These are phyloP conservation scores for Drosophila lacicola DNA, from an alignment of 2,888 invertebrate species.

Conservation along the genomic window DNA sequence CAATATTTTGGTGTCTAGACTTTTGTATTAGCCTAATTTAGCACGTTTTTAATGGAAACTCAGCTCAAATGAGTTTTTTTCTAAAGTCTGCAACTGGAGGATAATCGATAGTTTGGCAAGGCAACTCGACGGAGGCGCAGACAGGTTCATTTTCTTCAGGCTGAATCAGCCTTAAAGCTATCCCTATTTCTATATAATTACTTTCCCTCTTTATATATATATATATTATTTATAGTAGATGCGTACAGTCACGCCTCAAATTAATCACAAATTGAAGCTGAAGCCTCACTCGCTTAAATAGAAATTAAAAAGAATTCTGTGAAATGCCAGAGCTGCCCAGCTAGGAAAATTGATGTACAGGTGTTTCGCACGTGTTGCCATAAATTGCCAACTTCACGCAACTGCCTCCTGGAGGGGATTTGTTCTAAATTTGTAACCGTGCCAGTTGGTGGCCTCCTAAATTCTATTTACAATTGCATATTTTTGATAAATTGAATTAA, in stretches of 20 bases:
- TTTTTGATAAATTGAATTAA: background rate
- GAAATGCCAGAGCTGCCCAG: background rate
- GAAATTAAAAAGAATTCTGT: background rate
- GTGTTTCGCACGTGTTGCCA: constrained; percentile 32
- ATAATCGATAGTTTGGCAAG: no score
- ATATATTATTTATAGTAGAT: no score
- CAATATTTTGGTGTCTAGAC: no score
- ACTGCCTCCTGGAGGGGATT: constrained; percentile 29
- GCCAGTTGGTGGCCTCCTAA: constrained; percentile 35
- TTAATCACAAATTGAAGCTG: constrained; percentile 24
- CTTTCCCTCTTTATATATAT: no score
- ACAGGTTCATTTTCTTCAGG: no score
- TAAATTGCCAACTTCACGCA: constrained; percentile 36
- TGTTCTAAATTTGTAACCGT: constrained; percentile 39
- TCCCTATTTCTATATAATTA: no score
- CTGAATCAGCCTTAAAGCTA: no score
- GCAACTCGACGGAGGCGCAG: no score
- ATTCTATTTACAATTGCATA: background rate
- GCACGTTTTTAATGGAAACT: no score
- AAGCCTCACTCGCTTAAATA: constrained; percentile 1
- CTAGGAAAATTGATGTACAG: background rate
- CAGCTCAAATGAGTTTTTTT: no score
- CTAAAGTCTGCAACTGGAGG: no score
- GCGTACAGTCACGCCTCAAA: constrained; percentile 28
- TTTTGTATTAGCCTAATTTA: no score